Percentiles rank a stretch among this genome's conserved stretches.
Evolutionary conservation across 2,113 vertebrate species (phyloP).

Genomic region (Channa argus): DNA sequence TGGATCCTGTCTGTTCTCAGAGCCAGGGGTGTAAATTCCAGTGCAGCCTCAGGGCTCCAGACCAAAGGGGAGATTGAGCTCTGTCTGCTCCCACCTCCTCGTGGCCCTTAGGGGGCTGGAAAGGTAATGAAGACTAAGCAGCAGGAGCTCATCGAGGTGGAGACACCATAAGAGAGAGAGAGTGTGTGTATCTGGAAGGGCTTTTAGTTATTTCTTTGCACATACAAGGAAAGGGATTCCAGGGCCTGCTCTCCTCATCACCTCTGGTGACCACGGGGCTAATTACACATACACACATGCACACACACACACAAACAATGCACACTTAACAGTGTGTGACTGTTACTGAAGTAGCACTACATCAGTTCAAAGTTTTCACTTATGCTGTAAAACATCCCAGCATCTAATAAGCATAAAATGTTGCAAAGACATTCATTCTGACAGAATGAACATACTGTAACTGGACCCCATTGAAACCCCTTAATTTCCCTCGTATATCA

Average conservation of each 20-base stretch:
- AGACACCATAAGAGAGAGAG: constrained; percentile 8
- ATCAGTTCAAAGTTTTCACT: too few relatives aligned
- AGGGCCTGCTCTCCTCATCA: constrained; percentile 90
- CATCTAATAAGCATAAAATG: too few relatives aligned
- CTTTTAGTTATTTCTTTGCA: constrained; percentile 87
- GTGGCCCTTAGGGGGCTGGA: constrained; percentile 87
- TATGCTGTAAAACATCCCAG: too few relatives aligned
- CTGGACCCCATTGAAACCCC: too few relatives aligned
- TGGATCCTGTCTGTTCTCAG: constrained; percentile 88
- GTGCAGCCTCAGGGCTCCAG: constrained; percentile 87
- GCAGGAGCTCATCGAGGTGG: constrained; percentile 80
- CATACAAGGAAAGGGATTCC: constrained; percentile 90
- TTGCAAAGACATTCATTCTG: too few relatives aligned
- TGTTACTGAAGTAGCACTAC: neutral
- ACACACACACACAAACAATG: constrained; percentile 11
- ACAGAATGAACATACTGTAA: too few relatives aligned
- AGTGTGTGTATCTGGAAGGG: constrained; percentile 38
- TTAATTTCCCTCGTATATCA: too few relatives aligned
- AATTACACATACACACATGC: constrained; percentile 83
- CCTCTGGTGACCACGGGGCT: constrained; percentile 92
- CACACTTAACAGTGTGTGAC: too few relatives aligned
- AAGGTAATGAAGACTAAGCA: constrained; percentile 93
- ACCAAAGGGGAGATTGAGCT: constrained; percentile 87
- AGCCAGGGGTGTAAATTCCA: constrained; percentile 92
- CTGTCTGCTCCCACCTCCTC: constrained; percentile 79